Evolutionary conservation across 1,140 invertebrate genomes (phyloP).

Genomic region (Antheraea pernyi): DNA sequence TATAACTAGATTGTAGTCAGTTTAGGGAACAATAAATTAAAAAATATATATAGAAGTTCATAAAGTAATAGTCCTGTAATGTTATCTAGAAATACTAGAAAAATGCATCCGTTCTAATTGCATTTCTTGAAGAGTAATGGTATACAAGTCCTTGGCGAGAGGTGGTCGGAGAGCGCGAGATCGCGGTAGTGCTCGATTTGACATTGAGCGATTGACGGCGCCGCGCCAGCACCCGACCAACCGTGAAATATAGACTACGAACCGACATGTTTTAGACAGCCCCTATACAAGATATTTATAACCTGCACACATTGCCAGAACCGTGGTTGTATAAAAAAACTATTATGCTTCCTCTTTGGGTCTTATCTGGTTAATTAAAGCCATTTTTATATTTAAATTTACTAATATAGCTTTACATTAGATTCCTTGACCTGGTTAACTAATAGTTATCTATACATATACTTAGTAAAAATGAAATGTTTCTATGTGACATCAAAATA

Average conservation of each 20-base stretch:
- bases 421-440: too few species aligned
- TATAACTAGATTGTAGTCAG: too few species aligned
- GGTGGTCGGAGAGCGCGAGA: conserved; percentile 37
- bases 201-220: conserved; percentile 52
- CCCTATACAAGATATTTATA: conserved; percentile 12
- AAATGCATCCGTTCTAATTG: conserved; percentile 59
- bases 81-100: too few species aligned
- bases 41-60: conserved; percentile 11
- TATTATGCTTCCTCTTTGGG: background rate
- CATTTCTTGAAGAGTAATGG: conserved; percentile 59
- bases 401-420: too few species aligned
- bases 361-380: too few species aligned
- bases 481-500: too few species aligned
- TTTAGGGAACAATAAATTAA: too few species aligned
- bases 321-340: background rate
- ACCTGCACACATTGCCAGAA: background rate
- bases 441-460: too few species aligned
- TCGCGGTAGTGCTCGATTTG: conserved; percentile 35
- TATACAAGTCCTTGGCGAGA: conserved; percentile 46
- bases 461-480: too few species aligned
- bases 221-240: conserved; percentile 30
- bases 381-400: too few species aligned
- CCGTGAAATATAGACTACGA: conserved; percentile 40
- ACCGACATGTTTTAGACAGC: conserved; percentile 38
- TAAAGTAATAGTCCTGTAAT: conserved; percentile 46